Base-by-base conservation (phyloP, 64 coral and sea anemone genomes). In the Montipora foliosa region DNA sequence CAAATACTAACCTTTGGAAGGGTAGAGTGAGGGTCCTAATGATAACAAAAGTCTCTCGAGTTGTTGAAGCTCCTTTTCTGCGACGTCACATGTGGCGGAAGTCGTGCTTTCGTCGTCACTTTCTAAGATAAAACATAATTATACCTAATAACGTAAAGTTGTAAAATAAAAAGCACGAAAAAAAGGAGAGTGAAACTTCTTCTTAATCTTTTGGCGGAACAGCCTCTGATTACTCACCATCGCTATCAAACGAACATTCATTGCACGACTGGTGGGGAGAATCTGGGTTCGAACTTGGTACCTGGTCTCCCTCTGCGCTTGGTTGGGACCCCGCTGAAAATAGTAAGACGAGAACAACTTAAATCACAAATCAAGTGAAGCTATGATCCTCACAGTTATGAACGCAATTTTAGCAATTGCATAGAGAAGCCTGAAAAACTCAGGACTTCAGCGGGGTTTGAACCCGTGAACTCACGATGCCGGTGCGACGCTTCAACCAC, bases 41-140 rank as follows among this genome's bases (percentile, higher is more conserved):
- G 94, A 95, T 9, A 90, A 88, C 14, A 95, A 70, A 48, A 95
- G 72, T 81, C 94, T 87, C 76, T 95, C 94, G 24, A 95, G 94
- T 25, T 95, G 94, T 44, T 70, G 71, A 71, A 95, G 89, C 52
- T 88, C 94, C 8, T 92, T 86, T 49, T 95, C 94, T 58, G 94
- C 89, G 10, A 58, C 82, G 67, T 92, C 89, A 52, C 89, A 88
- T 45, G 71, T 49, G 11, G 6, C 53, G 22, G 74, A 88, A 74
- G 67, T 47, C 15, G 75, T 77, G 21, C 75, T 78, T 44, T 89
- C 87, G 2, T 89, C 87, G 21, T 95, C 94, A 19, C 71, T 89
- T 61, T 70, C 79, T 68, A 58, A 81, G 78, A 13, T 58, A 46
- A 64, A 24, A 89, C 1, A 57, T 57, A 57, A 48, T 6, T 20